Base-by-base conservation (phyloP, 2,113 vertebrate species). In the Gnathonemus echidnorhynchus region DNA sequence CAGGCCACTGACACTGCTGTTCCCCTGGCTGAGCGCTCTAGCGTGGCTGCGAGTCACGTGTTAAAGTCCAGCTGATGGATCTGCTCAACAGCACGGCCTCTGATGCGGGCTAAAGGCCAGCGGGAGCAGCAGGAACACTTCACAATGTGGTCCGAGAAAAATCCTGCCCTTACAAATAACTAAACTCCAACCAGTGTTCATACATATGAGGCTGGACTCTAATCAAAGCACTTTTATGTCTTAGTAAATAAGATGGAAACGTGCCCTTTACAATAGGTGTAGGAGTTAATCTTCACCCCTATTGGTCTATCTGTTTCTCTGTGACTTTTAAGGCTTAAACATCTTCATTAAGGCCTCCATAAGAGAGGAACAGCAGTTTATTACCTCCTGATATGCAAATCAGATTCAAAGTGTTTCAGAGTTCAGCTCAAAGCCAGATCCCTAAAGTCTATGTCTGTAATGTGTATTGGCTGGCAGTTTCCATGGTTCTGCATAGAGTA, bases 41-140 rank as follows among this genome's bases (percentile, higher is more conserved):
- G 92, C 90, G 87, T 66, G 35, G 90, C 91, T 91, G 89, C 49
- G 50, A 21, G 49, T 90, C 74, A 50, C 85, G 74, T 88, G 88
- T 90, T 89, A 49, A 5, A 91, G 92, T 91, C 85, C 48, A 24
- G 85, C 52, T 27, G n/a, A 86, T 45, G 58, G 24, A 53, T 11
- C 24, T 24, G 85, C 24, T 90, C 45, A 70, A 21, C 39, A 27
- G 10, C 45, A 4, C 10, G 24, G 39, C 39, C 39, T 48, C 21
- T 85, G 45, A 24, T 7, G 80, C 24, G 7, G 8, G 39, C 21
- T 48, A 48, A 27, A 10, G 17, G 42, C 80, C 45, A 11, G 21
- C 2, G 9, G 10, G 45, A 46, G 45, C 83, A 11, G 83, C 21
- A 21, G 39, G 39, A 11, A 3, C 19, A 48, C 45, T 24, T 39